Evolutionary conservation across 2,888 invertebrate genomes (phyloP).

Genomic region (Zeuzera pyrina): DNA sequence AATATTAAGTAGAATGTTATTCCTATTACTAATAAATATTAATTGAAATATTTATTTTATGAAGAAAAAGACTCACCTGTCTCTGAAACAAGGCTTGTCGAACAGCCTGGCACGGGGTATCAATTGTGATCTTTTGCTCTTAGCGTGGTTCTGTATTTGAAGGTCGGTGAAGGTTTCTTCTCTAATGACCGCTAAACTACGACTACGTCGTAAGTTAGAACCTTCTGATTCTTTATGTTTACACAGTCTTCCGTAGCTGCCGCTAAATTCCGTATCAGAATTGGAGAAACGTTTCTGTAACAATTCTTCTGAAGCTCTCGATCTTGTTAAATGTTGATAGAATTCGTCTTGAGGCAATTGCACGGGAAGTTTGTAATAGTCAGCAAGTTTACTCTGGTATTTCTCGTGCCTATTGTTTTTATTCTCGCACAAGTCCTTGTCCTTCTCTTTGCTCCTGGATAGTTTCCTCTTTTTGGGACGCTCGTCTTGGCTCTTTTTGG

Average conservation of each 20-base stretch:
- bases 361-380: slow-evolving; percentile 60
- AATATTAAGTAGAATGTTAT: too few species aligned
- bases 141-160: slow-evolving; percentile 76
- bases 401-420: slow-evolving; percentile 63
- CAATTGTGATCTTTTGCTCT: slow-evolving; percentile 80
- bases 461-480: slow-evolving; percentile 61
- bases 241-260: slow-evolving; percentile 63
- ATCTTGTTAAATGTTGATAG: slow-evolving; percentile 61
- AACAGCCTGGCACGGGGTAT: slow-evolving; percentile 87
- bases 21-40: too few species aligned
- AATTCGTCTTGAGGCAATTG: slow-evolving; percentile 67
- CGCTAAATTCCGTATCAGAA: slow-evolving; percentile 62
- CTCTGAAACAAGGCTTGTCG: slow-evolving; percentile 81
- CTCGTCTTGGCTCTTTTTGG: slow-evolving; percentile 54
- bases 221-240: slow-evolving; percentile 65
- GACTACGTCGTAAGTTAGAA: slow-evolving; percentile 76
- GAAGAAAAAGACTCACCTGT: slow-evolving; percentile 70
- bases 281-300: slow-evolving; percentile 58
- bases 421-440: slow-evolving; percentile 35
- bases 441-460: slow-evolving; percentile 52
- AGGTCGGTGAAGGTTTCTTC: slow-evolving; percentile 83
- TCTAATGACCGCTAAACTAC: slow-evolving; percentile 83
- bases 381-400: slow-evolving; percentile 64
- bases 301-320: slow-evolving; percentile 61
- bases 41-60: too few species aligned